Conservation (phyloP, 2,888 invertebrate species). For the Drosophila suboccidentalis region DNA sequence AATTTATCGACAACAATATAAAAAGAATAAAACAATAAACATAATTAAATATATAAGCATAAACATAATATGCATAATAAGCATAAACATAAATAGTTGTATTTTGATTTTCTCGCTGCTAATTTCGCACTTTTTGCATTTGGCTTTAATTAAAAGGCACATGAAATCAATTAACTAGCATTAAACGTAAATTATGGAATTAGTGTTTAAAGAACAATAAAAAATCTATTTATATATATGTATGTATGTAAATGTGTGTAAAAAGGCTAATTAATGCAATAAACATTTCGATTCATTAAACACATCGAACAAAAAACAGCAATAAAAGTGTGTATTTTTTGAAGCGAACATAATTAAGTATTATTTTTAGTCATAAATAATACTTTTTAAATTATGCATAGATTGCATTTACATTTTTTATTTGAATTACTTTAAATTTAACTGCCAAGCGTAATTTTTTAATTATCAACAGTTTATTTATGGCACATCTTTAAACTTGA, state of each 20-base stretch:
- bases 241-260: constrained; percentile 32
- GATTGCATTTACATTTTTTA: constrained; percentile 18
- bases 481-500: constrained; percentile 26
- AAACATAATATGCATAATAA: too few species aligned
- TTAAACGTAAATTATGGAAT: constrained; percentile 66
- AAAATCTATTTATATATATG: constrained; percentile 37
- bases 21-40: neutral
- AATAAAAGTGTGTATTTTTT: constrained; percentile 20
- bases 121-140: constrained; percentile 25
- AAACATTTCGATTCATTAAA: constrained; percentile 73
- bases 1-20: neutral
- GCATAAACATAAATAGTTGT: constrained; percentile 14
- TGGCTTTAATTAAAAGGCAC: constrained; percentile 43
- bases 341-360: constrained; percentile 39
- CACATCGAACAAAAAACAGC: constrained; percentile 37
- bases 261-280: constrained; percentile 75
- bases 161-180: constrained; percentile 64
- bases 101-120: constrained; percentile 6
- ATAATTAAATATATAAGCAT: neutral
- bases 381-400: constrained; percentile 10
- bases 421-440: neutral
- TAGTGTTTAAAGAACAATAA: constrained; percentile 36
- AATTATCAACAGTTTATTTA: constrained; percentile 11
- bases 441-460: constrained; percentile 12
- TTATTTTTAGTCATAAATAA: constrained; percentile 24